Conservation (phyloP, 1,140 invertebrate genomes). For the Megalonaias nervosa region DNA sequence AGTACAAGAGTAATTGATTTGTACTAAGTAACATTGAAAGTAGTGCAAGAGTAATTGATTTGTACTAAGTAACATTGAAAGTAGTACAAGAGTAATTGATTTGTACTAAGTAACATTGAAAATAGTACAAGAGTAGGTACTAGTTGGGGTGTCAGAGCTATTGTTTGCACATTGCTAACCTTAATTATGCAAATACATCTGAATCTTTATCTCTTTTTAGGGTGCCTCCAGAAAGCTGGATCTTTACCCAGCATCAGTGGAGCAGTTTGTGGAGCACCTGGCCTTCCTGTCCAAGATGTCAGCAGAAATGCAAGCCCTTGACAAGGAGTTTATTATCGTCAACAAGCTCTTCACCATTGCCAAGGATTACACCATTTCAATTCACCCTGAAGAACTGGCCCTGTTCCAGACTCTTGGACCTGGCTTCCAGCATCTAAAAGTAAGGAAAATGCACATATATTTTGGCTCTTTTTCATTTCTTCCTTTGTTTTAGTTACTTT, state of each 20-base stretch:
- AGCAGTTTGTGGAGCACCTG: slow-evolving; percentile 72
- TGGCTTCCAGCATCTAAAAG: slow-evolving; percentile 70
- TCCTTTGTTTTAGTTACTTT: too few species aligned
- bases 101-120: too few species aligned
- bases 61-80: too few species aligned
- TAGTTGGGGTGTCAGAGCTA: too few species aligned
- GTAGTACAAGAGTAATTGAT: too few species aligned
- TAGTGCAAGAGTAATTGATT: too few species aligned
- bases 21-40: too few species aligned
- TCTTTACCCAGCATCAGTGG: slow-evolving; percentile 62
- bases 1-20: too few species aligned
- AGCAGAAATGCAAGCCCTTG: slow-evolving; percentile 66
- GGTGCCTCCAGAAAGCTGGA: slow-evolving; percentile 69
- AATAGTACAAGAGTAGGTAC: too few species aligned
- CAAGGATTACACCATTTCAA: slow-evolving; percentile 62
- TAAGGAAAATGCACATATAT: slow-evolving; percentile 21
- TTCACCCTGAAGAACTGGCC: slow-evolving; percentile 67
- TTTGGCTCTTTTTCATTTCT: too few species aligned
- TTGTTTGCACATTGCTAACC: too few species aligned
- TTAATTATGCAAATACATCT: too few species aligned
- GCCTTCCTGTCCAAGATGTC: slow-evolving; percentile 67
- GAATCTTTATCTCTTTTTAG: slow-evolving; percentile 33
- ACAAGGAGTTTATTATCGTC: slow-evolving; percentile 65
- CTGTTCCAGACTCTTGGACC: slow-evolving; percentile 68
- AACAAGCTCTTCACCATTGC: slow-evolving; percentile 69